phyloP scores from a whole-genome alignment of 1,140 invertebrate genomes.

The Bombus picipes region DNA sequence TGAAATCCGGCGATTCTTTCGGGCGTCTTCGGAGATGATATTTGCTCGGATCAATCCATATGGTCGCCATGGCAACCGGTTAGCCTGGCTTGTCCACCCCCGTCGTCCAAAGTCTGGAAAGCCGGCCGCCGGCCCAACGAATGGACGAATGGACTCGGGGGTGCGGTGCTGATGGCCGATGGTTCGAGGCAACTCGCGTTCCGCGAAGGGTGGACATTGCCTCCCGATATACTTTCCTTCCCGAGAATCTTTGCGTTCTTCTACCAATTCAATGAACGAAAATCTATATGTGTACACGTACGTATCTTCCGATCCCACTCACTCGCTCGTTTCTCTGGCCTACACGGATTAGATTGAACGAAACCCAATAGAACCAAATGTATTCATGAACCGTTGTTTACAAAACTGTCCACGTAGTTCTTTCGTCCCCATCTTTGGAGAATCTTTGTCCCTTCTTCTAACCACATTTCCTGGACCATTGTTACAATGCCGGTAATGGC shows the following conservation, averaged over 20 bases:
- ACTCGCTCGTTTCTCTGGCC: conserved; percentile 20
- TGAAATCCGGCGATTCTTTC: conserved; percentile 80
- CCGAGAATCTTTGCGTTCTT: conserved; percentile 31
- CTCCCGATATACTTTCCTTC: conserved; percentile 32
- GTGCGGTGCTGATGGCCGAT: conserved; percentile 61
- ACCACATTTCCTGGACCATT: background rate
- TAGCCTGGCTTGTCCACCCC: conserved; percentile 78
- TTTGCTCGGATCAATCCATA: conserved; percentile 83
- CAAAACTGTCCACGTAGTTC: conserved; percentile 61
- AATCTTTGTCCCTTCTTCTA: background rate
- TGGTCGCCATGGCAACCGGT: conserved; percentile 80
- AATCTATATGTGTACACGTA: conserved; percentile 6
- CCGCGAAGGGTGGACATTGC: conserved; percentile 54
- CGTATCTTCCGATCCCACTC: conserved; percentile 4
- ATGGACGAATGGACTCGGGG: conserved; percentile 68
- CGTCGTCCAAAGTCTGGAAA: conserved; percentile 70
- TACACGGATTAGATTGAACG: conserved; percentile 50
- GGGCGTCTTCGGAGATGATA: conserved; percentile 81
- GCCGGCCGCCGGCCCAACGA: conserved; percentile 65
- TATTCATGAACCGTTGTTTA: conserved; percentile 66
- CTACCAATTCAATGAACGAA: conserved; percentile 27
- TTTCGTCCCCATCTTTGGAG: background rate
- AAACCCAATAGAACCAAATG: conserved; percentile 54
- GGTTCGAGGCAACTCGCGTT: conserved; percentile 58
- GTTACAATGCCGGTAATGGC: background rate